Evolutionary conservation across 2,888 invertebrate species (phyloP).

Genomic region (Hydriomena furcata): DNA sequence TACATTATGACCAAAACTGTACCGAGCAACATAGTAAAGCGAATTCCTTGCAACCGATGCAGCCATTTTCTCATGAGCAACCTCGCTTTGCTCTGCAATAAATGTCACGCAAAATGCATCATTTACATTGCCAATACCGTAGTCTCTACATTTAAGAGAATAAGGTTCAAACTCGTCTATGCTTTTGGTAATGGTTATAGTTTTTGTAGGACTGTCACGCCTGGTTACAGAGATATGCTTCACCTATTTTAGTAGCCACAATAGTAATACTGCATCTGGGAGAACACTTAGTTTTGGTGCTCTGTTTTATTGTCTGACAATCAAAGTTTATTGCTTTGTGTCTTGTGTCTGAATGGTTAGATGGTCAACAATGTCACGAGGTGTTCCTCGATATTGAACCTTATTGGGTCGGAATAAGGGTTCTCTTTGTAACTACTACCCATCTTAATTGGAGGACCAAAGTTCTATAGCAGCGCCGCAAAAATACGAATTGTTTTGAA

Average conservation of each 20-base stretch:
- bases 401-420: conserved; percentile 1
- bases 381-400: conserved; percentile 1
- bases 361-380: conserved; percentile 7
- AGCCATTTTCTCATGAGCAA: conserved; percentile 43
- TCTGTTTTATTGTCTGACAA: conserved; percentile 25
- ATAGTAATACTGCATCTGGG: conserved; percentile 57
- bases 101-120: conserved; percentile 43
- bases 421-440: not conserved
- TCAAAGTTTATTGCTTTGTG: conserved; percentile 23
- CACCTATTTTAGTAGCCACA: conserved; percentile 61
- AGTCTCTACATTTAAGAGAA: conserved; percentile 14
- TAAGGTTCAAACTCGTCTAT: conserved; percentile 35
- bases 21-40: conserved; percentile 24
- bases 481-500: not conserved
- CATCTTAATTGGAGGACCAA: not conserved
- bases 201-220: conserved; percentile 48
- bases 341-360: conserved; percentile 14
- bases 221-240: conserved; percentile 56
- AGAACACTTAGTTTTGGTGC: conserved; percentile 31
- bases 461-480: not conserved
- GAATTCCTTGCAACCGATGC: conserved; percentile 30
- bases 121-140: conserved; percentile 5
- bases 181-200: conserved; percentile 9
- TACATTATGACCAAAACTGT: conserved; percentile 1
- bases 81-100: conserved; percentile 40